phyloP scores from a whole-genome alignment of 2,113 vertebrate species.

The Tachysurus vachellii region DNA sequence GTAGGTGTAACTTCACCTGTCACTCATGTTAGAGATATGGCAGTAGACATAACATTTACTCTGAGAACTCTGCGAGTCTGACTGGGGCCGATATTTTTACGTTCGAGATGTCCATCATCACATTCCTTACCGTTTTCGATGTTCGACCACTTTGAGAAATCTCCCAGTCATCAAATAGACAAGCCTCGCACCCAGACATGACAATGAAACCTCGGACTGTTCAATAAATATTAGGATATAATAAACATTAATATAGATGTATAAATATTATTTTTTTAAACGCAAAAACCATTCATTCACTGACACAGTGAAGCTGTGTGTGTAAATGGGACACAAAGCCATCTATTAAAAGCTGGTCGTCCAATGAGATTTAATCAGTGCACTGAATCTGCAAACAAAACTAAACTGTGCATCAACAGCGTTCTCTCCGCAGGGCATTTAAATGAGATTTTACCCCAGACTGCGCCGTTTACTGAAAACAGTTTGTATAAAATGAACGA shows the following conservation, averaged over 20 bases:
- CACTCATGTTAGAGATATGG: too few species aligned
- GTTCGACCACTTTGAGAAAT: background rate
- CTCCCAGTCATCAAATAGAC: background rate
- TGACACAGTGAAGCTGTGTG: background rate
- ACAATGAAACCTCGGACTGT: background rate
- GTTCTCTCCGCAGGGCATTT: background rate
- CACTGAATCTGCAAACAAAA: background rate
- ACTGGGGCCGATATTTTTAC: too few species aligned
- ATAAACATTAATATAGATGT: too few species aligned
- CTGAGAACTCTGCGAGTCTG: background rate
- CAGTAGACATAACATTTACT: background rate
- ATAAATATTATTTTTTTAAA: background rate
- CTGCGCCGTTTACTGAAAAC: background rate
- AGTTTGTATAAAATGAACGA: background rate
- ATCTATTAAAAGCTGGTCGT: background rate
- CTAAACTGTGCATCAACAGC: background rate
- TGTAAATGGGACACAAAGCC: background rate
- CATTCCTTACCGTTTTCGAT: background rate
- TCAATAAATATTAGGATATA: background rate
- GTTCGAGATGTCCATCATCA: background rate
- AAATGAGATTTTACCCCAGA: background rate
- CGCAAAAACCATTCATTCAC: background rate
- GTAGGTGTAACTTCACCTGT: too few species aligned
- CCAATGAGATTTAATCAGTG: background rate
- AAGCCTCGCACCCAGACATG: background rate